Evolutionary conservation across 2,888 invertebrate genomes (phyloP), one percentile per base, ranked within the genome.

Genomic region (Asteroscopus sphinx): DNA sequence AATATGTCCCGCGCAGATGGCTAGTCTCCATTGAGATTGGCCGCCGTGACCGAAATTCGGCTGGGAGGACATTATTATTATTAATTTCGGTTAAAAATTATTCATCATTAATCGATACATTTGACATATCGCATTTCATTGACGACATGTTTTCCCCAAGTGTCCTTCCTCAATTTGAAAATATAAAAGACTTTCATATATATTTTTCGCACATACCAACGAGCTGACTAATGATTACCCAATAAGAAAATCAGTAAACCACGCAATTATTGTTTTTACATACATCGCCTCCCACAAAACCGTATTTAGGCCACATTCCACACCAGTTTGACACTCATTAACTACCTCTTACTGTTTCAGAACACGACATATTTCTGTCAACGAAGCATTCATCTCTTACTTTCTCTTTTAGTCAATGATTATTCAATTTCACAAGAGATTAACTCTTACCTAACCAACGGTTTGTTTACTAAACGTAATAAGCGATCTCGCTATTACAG

Each of bases 241-340:
- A 58, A 60, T 45, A 56, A 48, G 41, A 58, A 46, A 37, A 48
- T 59, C 35, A 16, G 35, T 46, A 30, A 58, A 47, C 44, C 40
- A 37, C 56, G 54, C 45, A 56, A 57, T 70, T 35, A 73, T 73
- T 65, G 69, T 77, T 68, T 65, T 70, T 72, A 35, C 52, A 55
- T 44, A 45, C 62, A 26, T 28, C 54, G 41, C 49, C 55, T 82
- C 79, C 64, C 79, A 75, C 79, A 81, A 85, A 65, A 83, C 86
- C 75, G 68, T 81, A 91, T 86, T 74, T 85, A 78, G 91, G 86
- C 74, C 90, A 83, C 76, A 87, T 88, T 85, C 87, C 83, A 73
- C 75, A 82, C 80, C 84, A 79, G 68, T 80, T 79, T 75, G 76
- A 75, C 77, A 82, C 78, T 84, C 85, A 80, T 83, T 82, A 81